Percentiles rank a stretch among this genome's conserved stretches.
These are phyloP conservation scores for Dicycla oo DNA, from an alignment of 2,888 invertebrate species.

Conservation along the genomic window DNA sequence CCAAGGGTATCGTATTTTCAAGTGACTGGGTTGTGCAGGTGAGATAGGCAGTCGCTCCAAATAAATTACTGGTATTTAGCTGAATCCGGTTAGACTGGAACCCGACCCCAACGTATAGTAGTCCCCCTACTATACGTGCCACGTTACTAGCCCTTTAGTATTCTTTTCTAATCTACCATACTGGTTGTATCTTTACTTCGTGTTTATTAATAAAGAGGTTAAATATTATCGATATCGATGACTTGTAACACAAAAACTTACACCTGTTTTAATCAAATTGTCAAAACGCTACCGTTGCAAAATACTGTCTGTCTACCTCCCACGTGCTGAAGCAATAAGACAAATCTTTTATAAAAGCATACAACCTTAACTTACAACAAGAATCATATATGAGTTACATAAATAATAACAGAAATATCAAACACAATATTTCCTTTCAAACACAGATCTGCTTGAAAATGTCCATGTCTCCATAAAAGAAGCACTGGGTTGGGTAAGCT, in stretches of 20 bases:
- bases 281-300: not conserved
- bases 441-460: not conserved
- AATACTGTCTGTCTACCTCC: not conserved
- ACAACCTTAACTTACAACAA: not conserved
- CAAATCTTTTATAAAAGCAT: not conserved
- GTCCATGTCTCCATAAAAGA: constrained; percentile 7
- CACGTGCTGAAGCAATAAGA: not conserved
- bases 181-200: too few relatives aligned
- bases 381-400: not conserved
- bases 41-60: too few relatives aligned
- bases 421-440: not conserved
- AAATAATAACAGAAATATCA: not conserved
- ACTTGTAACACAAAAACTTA: not conserved
- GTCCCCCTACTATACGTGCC: too few relatives aligned
- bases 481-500: not conserved
- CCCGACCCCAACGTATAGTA: too few relatives aligned
- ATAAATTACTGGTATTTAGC: too few relatives aligned
- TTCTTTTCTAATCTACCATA: too few relatives aligned
- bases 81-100: too few relatives aligned
- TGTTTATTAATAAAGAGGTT: too few relatives aligned
- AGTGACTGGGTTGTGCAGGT: too few relatives aligned
- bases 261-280: not conserved
- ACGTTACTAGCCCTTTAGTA: too few relatives aligned
- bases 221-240: too few relatives aligned
- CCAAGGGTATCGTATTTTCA: too few relatives aligned